These are phyloP conservation scores for Pantala flavescens DNA, from an alignment of 1,140 invertebrate species.

Conservation along the genomic window DNA sequence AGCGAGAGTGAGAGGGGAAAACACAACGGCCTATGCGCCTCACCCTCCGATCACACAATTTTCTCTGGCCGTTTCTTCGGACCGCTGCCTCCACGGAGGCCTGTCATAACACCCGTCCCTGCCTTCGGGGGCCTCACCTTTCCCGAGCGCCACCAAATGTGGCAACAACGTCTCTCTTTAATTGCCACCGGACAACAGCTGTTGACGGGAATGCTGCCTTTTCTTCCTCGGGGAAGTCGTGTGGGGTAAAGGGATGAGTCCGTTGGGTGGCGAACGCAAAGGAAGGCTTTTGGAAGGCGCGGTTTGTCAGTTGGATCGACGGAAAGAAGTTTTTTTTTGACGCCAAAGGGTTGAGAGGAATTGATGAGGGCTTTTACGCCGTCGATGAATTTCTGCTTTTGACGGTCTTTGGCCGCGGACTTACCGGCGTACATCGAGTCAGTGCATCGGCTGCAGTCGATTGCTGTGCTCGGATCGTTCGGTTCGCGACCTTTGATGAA, in stretches of 20 bases:
- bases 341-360: background rate
- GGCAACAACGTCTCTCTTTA: conserved; percentile 4
- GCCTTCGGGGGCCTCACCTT: background rate
- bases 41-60: no score
- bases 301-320: background rate
- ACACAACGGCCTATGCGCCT: no score
- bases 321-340: background rate
- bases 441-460: no score
- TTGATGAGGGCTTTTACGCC: background rate
- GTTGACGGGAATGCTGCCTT: background rate
- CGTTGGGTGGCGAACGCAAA: background rate
- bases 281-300: background rate
- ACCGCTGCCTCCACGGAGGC: background rate
- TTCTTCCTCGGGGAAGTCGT: background rate
- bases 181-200: conserved; percentile 7
- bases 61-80: background rate
- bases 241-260: background rate
- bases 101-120: background rate
- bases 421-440: no score
- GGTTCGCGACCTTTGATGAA: no score
- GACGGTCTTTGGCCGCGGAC: background rate
- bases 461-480: no score
- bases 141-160: background rate
- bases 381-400: background rate
- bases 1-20: background rate